These are phyloP conservation scores for Tachina fera DNA, from an alignment of 2,888 invertebrate genomes.

Conservation along the genomic window DNA sequence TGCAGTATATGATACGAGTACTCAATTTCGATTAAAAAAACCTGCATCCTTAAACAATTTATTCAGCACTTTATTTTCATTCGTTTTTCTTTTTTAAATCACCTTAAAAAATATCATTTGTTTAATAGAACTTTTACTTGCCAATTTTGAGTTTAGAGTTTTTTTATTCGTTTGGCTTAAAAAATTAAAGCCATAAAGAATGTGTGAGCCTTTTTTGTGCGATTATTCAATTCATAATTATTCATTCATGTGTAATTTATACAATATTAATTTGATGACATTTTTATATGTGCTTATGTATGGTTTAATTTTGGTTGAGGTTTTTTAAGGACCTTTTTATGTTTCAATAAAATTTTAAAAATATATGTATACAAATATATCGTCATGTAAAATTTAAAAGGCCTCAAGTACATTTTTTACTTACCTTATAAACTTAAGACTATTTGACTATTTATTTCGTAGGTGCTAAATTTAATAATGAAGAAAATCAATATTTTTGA, in stretches of 20 bases:
- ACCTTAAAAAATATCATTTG: background rate
- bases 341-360: constrained; percentile 47
- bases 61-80: background rate
- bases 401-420: too few relatives aligned
- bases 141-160: too few relatives aligned
- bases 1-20: too few relatives aligned
- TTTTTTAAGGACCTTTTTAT: constrained; percentile 24
- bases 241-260: constrained; percentile 52
- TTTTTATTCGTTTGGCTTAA: background rate
- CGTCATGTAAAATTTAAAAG: too few relatives aligned
- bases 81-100: too few relatives aligned
- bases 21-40: constrained; percentile 43
- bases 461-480: too few relatives aligned
- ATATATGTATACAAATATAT: too few relatives aligned
- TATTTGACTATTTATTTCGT: too few relatives aligned
- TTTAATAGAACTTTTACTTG: background rate
- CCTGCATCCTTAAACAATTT: constrained; percentile 25
- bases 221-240: constrained; percentile 26
- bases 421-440: too few relatives aligned
- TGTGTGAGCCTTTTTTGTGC: background rate
- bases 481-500: too few relatives aligned
- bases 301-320: constrained; percentile 13
- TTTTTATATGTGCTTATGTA: constrained; percentile 51
- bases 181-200: constrained; percentile 6
- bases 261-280: constrained; percentile 62